These are phyloP conservation scores for Harmothoe impar DNA, from an alignment of 2,888 invertebrate genomes.

Conservation along the genomic window DNA sequence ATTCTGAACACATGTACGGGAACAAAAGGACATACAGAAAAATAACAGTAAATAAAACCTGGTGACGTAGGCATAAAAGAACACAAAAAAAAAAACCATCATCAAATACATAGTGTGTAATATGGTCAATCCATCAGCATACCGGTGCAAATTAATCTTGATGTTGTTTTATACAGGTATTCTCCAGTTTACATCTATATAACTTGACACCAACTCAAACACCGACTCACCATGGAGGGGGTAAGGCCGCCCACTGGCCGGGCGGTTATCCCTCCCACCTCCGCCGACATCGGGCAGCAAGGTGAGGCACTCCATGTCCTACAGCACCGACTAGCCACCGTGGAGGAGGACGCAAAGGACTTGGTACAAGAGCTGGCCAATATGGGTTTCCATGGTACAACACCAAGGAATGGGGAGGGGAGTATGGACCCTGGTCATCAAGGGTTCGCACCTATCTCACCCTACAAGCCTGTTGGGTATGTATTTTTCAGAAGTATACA, in stretches of 20 bases:
- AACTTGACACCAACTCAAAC: background rate
- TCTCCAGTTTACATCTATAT: background rate
- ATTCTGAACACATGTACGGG: too few species aligned
- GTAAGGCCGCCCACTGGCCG: background rate
- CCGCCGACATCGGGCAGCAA: background rate
- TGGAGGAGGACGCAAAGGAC: slow-evolving; percentile 62
- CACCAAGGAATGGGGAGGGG: background rate
- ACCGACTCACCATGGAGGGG: background rate
- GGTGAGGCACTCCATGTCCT: slow-evolving; percentile 43
- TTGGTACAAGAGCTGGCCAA: slow-evolving; percentile 57
- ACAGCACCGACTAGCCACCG: slow-evolving; percentile 27
- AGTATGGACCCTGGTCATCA: background rate
- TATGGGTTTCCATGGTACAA: slow-evolving; percentile 31
- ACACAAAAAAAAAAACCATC: too few species aligned
- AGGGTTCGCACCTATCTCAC: background rate
- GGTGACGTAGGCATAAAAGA: too few species aligned
- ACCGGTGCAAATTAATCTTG: too few species aligned
- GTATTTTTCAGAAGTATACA: background rate
- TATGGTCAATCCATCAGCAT: too few species aligned
- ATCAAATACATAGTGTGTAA: too few species aligned
- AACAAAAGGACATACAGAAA: too few species aligned
- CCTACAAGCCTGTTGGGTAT: background rate
- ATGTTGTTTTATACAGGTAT: too few species aligned
- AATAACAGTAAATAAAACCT: too few species aligned
- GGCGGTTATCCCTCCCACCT: slow-evolving; percentile 2